Base-by-base conservation (phyloP, 2,888 invertebrate species). In the Alcis repandata region DNA sequence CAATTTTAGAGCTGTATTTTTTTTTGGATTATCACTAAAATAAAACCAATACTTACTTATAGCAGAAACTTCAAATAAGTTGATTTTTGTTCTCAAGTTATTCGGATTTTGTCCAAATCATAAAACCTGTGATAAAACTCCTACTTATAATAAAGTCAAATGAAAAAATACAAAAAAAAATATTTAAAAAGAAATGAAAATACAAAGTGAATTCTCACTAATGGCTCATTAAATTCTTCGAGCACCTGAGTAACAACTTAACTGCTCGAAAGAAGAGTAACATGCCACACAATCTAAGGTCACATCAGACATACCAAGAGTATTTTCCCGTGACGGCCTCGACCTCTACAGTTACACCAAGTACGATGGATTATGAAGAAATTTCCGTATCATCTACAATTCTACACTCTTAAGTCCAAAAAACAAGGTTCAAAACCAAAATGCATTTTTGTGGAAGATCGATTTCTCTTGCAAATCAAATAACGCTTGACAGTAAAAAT, bases 291-390 rank as follows among this genome's bases (percentile, higher is more conserved):
- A 81, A 83, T 78, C 75, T 79, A 71, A 75, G 79, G 76, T 78
- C 78, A 74, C 72, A 73, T 73, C 75, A 76, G 70, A 74, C 88
- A 91, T 92, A 86, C 73, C 91, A 74, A 75, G 75, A 88, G 76
- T 82, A 80, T 82, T 82, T 60, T 92, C 92, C 92, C 92, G 90
- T 92, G 92, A 92, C 91, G 91, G 81, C 80, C 81, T 79, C 84
- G 84, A 84, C 87, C 86, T 84, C 76, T 73, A 67, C 80, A 73
- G 80, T 85, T 87, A 86, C 76, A 82, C 76, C 77, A 52, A 56
- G 41, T 17, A 46, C 32, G 53, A 52, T 33, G 40, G 40, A 22
- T 53, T 53, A 40, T 10, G 41, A 54, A 64, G 56, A 56, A 38
- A 60, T 43, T 11, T 2, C 20, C 22, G 36, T 7, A 52, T 46